phyloP scores from a whole-genome alignment of 1,140 invertebrate species.

The Probaryconus sp. region DNA sequence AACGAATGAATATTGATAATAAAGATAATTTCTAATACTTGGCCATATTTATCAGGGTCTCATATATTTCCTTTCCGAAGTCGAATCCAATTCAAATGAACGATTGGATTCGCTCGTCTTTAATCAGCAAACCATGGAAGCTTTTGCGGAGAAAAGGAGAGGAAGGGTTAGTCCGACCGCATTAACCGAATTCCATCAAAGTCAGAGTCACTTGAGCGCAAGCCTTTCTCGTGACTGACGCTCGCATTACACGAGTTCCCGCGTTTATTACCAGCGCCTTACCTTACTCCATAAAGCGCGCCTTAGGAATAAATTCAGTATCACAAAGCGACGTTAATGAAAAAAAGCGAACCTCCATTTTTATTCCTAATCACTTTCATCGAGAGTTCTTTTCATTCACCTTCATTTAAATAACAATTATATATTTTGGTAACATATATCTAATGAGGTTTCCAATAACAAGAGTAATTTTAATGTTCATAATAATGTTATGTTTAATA shows the following conservation, averaged over 20 bases:
- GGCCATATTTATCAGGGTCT: too few relatives aligned
- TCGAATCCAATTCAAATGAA: slow-evolving; percentile 49
- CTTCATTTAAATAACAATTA: too few relatives aligned
- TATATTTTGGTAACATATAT: too few relatives aligned
- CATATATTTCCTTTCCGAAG: slow-evolving; percentile 5
- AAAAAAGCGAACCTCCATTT: too few relatives aligned
- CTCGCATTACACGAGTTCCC: slow-evolving; percentile 47
- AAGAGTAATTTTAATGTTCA: too few relatives aligned
- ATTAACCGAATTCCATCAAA: slow-evolving; percentile 59
- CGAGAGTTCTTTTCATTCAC: too few relatives aligned
- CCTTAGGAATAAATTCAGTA: slow-evolving; percentile 40
- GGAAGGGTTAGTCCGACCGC: slow-evolving; percentile 43
- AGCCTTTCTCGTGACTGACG: slow-evolving; percentile 48
- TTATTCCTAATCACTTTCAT: too few relatives aligned
- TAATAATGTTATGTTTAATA: too few relatives aligned
- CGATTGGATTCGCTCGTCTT: slow-evolving; percentile 54
- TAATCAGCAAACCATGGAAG: slow-evolving; percentile 45
- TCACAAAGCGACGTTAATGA: too few relatives aligned
- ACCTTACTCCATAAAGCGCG: slow-evolving; percentile 31
- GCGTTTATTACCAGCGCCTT: slow-evolving; percentile 35
- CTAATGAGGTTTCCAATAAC: too few relatives aligned
- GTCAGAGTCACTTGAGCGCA: slow-evolving; percentile 52
- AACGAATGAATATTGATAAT: too few relatives aligned
- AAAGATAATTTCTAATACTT: too few relatives aligned
- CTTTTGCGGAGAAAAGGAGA: slow-evolving; percentile 33